These are phyloP conservation scores for Drosophila rellima DNA, from an alignment of 2,888 invertebrate genomes.

Conservation along the genomic window DNA sequence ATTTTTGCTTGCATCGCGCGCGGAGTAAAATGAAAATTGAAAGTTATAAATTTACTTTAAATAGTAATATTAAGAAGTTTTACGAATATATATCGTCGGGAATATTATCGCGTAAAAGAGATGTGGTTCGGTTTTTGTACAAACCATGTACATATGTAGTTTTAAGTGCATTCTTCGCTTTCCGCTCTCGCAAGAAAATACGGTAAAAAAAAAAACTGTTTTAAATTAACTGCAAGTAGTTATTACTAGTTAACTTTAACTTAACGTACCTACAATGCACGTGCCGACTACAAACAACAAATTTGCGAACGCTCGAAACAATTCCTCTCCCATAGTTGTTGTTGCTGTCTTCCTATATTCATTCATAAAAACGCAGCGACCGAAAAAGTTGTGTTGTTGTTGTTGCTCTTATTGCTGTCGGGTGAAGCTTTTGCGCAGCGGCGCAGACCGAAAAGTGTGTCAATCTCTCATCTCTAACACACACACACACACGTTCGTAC, in stretches of 20 bases:
- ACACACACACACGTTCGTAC: slow-evolving; percentile 20
- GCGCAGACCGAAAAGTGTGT: slow-evolving; percentile 65
- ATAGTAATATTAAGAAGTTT: no score
- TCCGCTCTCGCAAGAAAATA: no score
- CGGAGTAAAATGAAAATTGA: background rate
- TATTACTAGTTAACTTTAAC: background rate
- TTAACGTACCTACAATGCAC: background rate
- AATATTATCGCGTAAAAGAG: no score
- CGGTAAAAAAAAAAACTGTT: no score
- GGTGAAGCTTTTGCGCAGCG: slow-evolving; percentile 61
- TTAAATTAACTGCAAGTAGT: background rate
- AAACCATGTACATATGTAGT: no score
- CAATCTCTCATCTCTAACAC: slow-evolving; percentile 53
- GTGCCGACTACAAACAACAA: background rate
- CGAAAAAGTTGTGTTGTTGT: slow-evolving; percentile 44
- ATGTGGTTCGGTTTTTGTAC: no score
- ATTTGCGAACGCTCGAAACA: slow-evolving; percentile 29
- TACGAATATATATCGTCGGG: no score
- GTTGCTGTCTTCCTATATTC: slow-evolving; percentile 44
- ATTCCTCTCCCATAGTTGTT: slow-evolving; percentile 11
- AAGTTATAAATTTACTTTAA: background rate
- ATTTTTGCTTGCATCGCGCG: background rate
- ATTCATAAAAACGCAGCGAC: slow-evolving; percentile 71
- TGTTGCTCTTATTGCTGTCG: slow-evolving; percentile 7
- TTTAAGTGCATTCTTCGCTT: no score